These are phyloP conservation scores for Phataginus tetradactyla DNA, from an alignment of 2,797 vertebrate genomes.

Conservation along the genomic window DNA sequence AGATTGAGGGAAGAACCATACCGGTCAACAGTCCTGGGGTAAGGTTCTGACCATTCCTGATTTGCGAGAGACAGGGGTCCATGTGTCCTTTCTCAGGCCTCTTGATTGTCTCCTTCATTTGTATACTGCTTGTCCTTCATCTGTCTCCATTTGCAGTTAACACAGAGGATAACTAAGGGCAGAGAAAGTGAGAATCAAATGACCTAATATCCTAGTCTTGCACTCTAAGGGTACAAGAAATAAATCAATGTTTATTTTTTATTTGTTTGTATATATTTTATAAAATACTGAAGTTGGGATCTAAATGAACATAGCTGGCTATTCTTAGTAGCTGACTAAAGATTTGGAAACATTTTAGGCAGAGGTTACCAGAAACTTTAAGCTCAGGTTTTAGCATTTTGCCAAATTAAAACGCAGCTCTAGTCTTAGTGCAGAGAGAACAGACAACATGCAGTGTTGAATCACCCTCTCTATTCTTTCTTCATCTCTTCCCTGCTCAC, in stretches of 20 bases:
- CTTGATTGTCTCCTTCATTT: background rate
- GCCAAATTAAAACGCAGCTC: background rate
- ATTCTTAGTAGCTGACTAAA: background rate
- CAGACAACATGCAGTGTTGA: background rate
- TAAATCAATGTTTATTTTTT: background rate
- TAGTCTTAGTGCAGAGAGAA: background rate
- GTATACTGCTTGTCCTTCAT: background rate
- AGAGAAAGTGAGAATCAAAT: background rate
- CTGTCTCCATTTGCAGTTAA: background rate
- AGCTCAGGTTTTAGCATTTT: background rate
- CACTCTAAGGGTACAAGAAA: background rate
- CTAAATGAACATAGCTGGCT: background rate
- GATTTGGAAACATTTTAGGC: background rate
- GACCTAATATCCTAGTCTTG: background rate
- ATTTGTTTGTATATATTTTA: conserved; percentile 26
- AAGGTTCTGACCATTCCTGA: background rate
- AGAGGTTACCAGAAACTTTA: conserved; percentile 8
- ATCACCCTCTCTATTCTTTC: background rate
- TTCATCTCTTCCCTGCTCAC: background rate
- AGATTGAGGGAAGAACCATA: conserved; percentile 37
- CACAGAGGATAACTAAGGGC: background rate
- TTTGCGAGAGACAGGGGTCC: background rate
- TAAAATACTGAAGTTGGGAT: background rate
- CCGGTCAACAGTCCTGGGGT: background rate
- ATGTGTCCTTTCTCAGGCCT: background rate